Evolutionary conservation across 2,797 vertebrate species (phyloP).

Genomic region (Margarornis squamiger): DNA sequence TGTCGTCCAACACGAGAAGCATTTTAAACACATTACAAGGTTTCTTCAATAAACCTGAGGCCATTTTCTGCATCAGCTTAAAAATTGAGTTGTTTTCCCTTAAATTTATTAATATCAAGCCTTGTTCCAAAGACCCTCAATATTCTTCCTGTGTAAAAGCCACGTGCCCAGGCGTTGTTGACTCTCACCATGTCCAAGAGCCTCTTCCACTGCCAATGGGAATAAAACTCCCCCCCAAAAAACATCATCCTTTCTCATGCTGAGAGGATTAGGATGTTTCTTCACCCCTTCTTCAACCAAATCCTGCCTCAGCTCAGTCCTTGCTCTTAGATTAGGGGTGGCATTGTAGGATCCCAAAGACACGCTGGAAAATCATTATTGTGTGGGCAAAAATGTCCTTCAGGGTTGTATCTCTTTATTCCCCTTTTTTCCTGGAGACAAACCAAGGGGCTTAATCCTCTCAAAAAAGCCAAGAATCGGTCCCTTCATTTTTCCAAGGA

Average conservation of each 20-base stretch:
- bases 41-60: neutral
- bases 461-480: neutral
- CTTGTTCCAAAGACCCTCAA: neutral
- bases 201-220: neutral
- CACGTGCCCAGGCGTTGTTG: neutral
- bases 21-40: neutral
- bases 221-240: neutral
- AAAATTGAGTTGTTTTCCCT: neutral
- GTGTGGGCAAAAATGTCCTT: neutral
- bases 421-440: neutral
- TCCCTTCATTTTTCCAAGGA: neutral
- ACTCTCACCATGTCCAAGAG: neutral
- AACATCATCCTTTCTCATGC: neutral
- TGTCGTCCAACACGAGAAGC: neutral
- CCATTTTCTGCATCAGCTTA: neutral
- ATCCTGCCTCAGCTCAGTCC: neutral
- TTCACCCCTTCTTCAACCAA: neutral
- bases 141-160: neutral
- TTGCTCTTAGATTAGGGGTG: neutral
- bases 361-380: neutral
- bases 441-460: neutral
- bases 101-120: neutral
- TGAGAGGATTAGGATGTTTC: neutral
- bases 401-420: neutral
- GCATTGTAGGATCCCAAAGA: neutral